phyloP scores from a whole-genome alignment of 2,113 vertebrate species.

The Varanus salvator region DNA sequence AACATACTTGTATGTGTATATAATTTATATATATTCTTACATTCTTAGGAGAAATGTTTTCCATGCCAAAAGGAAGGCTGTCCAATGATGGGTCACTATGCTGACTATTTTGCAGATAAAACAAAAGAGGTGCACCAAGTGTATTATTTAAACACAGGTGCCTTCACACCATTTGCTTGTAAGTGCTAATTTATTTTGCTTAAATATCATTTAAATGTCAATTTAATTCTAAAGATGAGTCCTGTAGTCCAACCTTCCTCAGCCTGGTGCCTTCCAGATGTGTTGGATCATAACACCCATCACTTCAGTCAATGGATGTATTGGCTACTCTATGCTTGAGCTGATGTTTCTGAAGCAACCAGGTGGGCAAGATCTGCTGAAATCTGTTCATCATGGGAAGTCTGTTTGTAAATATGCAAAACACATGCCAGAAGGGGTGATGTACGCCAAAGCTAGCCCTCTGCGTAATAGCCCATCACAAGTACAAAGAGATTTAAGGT shows the following conservation, averaged over 20 bases:
- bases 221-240: not conserved
- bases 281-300: no score
- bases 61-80: not conserved
- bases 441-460: not conserved
- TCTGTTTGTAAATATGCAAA: not conserved
- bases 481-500: no score
- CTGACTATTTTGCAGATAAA: constrained; percentile 70
- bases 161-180: constrained; percentile 57
- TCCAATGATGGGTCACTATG: constrained; percentile 75
- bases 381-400: not conserved
- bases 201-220: not conserved
- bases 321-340: no score
- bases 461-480: not conserved
- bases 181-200: not conserved
- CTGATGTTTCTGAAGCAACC: no score
- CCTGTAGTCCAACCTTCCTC: not conserved
- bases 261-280: no score
- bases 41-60: constrained; percentile 46
- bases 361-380: no score
- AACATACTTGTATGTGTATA: not conserved
- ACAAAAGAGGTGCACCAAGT: constrained; percentile 44
- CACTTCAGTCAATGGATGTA: no score
- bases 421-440: not conserved
- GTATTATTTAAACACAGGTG: constrained; percentile 74
- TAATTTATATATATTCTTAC: not conserved